Conservation (phyloP, 2,797 vertebrate genomes). For the Notamacropus eugenii region DNA sequence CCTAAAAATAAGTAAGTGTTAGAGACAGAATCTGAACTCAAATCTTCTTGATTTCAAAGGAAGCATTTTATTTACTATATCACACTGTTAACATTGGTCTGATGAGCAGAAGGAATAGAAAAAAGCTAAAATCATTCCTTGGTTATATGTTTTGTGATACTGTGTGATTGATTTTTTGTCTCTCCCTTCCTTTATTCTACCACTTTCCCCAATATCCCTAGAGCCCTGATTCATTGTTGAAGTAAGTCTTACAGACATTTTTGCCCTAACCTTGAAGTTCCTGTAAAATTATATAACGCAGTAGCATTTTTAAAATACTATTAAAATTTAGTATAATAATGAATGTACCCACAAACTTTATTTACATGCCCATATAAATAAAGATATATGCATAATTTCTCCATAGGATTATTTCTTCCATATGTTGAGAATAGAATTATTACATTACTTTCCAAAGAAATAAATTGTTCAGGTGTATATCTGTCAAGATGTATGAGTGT, state of each 20-base stretch:
- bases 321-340: neutral
- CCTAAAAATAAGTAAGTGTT: neutral
- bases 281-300: neutral
- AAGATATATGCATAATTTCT: neutral
- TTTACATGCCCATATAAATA: neutral
- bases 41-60: neutral
- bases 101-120: fast-evolving
- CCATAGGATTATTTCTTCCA: neutral
- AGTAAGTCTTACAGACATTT: neutral
- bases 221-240: neutral
- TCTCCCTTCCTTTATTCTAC: neutral
- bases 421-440: neutral
- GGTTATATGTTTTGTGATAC: neutral
- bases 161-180: neutral
- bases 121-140: neutral
- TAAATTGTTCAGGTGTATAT: neutral
- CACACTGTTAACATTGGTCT: neutral
- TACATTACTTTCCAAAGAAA: neutral
- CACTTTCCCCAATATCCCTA: neutral
- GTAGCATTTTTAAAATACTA: neutral
- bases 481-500: neutral
- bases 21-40: neutral
- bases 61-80: neutral
- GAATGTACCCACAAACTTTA: neutral
- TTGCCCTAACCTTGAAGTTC: neutral